A percentile compares a stretch with the other conserved stretches of the same genome.
phyloP scores from a whole-genome alignment of 2,888 invertebrate species.

The Chesias legatella region DNA sequence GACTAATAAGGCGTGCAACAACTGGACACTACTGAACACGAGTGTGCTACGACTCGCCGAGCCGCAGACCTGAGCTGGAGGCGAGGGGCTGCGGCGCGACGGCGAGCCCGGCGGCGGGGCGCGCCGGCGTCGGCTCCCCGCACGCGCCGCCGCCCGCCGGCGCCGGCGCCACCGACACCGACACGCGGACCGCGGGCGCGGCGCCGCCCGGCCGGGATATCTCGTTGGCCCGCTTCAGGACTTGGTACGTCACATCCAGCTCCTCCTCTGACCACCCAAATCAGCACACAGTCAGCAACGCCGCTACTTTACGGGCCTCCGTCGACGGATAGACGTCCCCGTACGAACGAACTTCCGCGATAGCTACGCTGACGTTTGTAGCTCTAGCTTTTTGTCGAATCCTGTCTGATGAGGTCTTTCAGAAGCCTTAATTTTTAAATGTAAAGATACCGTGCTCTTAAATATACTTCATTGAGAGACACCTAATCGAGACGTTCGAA shows the following conservation, averaged over 20 bases:
- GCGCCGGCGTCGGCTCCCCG: conserved; percentile 48
- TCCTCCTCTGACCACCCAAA: conserved; percentile 82
- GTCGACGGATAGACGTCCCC: background rate
- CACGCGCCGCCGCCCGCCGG: conserved; percentile 42
- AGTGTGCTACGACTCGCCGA: conserved; percentile 67
- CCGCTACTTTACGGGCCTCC: conserved; percentile 7
- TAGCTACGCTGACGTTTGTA: too few relatives aligned
- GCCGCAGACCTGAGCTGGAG: conserved; percentile 85
- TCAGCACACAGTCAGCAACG: conserved; percentile 55
- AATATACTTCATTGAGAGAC: too few relatives aligned
- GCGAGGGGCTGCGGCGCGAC: conserved; percentile 84
- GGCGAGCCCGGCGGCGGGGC: conserved; percentile 78
- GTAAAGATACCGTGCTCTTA: too few relatives aligned
- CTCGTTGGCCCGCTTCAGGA: conserved; percentile 96
- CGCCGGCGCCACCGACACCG: conserved; percentile 36
- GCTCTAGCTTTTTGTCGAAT: too few relatives aligned
- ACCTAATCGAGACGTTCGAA: too few relatives aligned
- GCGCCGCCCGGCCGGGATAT: conserved; percentile 82
- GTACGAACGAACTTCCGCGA: conserved; percentile 16
- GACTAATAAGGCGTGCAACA: conserved; percentile 72
- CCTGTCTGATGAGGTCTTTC: too few relatives aligned
- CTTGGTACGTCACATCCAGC: conserved; percentile 96
- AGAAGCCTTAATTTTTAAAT: too few relatives aligned
- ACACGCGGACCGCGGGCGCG: conserved; percentile 70
- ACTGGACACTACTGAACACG: conserved; percentile 75